These are phyloP conservation scores for Tursiops truncatus DNA, from an alignment of 2,113 vertebrate species.

Conservation along the genomic window DNA sequence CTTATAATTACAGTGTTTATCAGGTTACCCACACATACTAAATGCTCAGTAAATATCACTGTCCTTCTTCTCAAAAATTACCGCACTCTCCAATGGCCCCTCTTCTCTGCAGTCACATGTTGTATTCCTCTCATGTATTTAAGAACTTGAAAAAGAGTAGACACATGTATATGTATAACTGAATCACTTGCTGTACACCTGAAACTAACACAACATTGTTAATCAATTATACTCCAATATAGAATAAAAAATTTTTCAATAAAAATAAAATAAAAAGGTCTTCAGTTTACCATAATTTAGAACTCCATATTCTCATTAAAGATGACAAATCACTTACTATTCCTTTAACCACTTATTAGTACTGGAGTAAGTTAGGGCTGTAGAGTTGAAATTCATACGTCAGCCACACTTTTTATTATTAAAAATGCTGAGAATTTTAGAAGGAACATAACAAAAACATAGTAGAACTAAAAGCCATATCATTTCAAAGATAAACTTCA, in stretches of 20 bases:
- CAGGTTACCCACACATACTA: not conserved
- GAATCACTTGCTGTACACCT: no score
- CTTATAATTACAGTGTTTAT: not conserved
- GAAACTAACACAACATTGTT: no score
- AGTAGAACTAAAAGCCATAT: not conserved
- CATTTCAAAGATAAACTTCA: constrained; percentile 30
- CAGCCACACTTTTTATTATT: constrained; percentile 60
- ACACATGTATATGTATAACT: no score
- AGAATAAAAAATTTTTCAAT: no score
- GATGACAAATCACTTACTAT: constrained; percentile 75
- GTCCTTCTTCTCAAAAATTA: not conserved
- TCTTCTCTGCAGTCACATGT: not conserved
- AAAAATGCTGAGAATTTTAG: constrained; percentile 58
- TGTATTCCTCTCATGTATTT: constrained; percentile 43
- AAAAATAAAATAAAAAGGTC: no score
- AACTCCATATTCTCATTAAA: constrained; percentile 69
- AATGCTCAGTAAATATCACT: not conserved
- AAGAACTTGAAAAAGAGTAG: not conserved
- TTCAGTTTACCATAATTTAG: constrained; percentile 25
- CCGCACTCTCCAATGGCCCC: not conserved
- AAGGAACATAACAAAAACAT: constrained; percentile 24
- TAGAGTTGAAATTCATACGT: constrained; percentile 67
- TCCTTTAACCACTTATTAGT: constrained; percentile 79
- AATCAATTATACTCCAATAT: no score
- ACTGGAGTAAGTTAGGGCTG: constrained; percentile 61